Conservation (phyloP, 2,113 vertebrate species). For the Balaenoptera acutorostrata region DNA sequence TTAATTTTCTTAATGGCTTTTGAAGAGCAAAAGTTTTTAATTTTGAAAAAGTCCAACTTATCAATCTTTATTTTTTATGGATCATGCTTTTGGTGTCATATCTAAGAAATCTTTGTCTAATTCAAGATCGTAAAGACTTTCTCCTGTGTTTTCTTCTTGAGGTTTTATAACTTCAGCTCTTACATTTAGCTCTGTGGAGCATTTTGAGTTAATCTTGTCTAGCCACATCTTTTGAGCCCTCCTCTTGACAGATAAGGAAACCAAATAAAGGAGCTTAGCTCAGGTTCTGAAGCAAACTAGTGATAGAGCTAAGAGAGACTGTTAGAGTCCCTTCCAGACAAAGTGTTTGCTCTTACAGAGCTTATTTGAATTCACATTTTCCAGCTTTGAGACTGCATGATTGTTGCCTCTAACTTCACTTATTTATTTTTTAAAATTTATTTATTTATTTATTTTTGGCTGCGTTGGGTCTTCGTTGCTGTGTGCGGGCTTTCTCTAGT, state of each 20-base stretch:
- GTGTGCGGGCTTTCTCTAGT: too few relatives aligned
- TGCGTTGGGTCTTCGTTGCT: too few relatives aligned
- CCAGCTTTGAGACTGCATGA: neutral
- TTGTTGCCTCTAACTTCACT: neutral
- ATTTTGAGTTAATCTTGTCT: neutral
- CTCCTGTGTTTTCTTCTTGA: neutral
- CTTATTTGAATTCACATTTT: neutral
- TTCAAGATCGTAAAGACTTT: neutral
- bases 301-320: neutral
- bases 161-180: neutral
- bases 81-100: neutral
- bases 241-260: neutral
- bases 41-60: neutral
- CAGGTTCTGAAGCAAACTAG: neutral
- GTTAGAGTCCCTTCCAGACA: neutral
- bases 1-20: slow-evolving; percentile 2
- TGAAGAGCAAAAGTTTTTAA: neutral
- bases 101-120: neutral
- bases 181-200: neutral
- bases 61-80: neutral
- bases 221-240: neutral
- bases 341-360: neutral
- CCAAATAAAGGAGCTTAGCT: neutral
- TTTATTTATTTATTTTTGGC: too few relatives aligned
- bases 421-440: neutral